Base-by-base conservation (phyloP, 1,140 invertebrate genomes). In the Varroa destructor region DNA sequence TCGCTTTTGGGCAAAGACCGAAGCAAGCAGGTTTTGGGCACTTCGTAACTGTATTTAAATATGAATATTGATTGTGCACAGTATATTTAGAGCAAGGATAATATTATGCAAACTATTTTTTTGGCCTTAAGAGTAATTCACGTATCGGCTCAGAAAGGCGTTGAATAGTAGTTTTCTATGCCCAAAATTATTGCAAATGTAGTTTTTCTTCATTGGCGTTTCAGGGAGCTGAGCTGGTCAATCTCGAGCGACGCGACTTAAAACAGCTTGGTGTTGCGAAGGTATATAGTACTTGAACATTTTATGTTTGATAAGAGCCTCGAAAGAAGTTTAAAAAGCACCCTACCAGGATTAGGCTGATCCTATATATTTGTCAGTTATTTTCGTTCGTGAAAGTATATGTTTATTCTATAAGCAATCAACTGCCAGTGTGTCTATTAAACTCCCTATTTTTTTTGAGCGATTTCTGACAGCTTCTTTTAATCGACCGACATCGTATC, bases 191-290 rank as follows among this genome's bases (percentile, higher is more conserved):
- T 8, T 3, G 8, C 46, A 51, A 51, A 8, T 51, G 8, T 8
- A 8, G 8, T 51, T 51, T 51, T 51, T 1, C 14, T 67, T 67
- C 61, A 5, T 37, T 67, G 12, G 12, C 12, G 5, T 14, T 46
- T 74, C 86, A 90, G 55, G 94, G 93, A 3, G 84, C 87, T 40
- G 93, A 97, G 78, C 82, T 97, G 10, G 81, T 96, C 0, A 86
- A 87, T 8, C 80, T 97, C 61, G 91, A 91, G 2, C 82, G 93
- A 70, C 77, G 80, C 64, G 82, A 83, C 75, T 76, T 83, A 25
- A 82, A 82, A 67, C 14, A 67, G 46, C 36, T 67, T 14, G 61
- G 61, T 14, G 76, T 67, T 12, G 61, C 61, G 37, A 67, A 67
- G 61, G 61, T 67, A 67, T 2, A 42, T 12, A 12, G 55, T 25